Evolutionary conservation across 2,888 invertebrate species (phyloP), one percentile per base, ranked within the genome.

Genomic region (Trilocha varians): DNA sequence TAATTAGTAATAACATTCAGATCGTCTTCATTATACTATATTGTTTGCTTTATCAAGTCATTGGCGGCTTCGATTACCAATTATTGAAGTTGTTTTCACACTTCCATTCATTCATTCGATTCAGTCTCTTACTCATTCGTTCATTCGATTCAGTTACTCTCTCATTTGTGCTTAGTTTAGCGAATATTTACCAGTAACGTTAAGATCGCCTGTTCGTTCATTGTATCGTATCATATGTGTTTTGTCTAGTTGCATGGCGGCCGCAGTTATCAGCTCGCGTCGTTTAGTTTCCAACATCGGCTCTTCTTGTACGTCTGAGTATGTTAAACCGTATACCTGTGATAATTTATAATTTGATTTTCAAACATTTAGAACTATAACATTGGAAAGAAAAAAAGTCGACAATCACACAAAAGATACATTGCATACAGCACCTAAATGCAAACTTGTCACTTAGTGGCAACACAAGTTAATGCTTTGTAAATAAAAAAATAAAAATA

Each of bases 141-240:
- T 25, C 4, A 18, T 18, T 4, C 18, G 18, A 18, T 18, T 18
- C 18, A n/a, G n/a, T n/a, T n/a, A n/a, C n/a, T n/a, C 25, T 4
- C 25, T 9, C 2, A 3, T 2, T 25, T 25, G 25, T 6, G 11
- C 13, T 2, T 3, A 16, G 14, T 9, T 16, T 8, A 13, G 9
- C 13, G 9, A 9, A 16, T 4, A 38, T 36, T 45, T 60, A 88
- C 88, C 91, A 2, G 93, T 94, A 2, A 91, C 80, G 55, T 89
- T 89, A 9, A 97, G 88, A 65, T 94, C 94, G 38, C 95, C 95
- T 0, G 95, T 94, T 41, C 90, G 84, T 44, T 91, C 89, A 70
- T 96, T 95, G 69, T 93, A 99, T 1, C 99, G 89, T 46, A 99
- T 91, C 99, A 99, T 98, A 50, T 91, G 90, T 0, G 97, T 96